Evolutionary conservation across 2,888 invertebrate genomes (phyloP).

Genomic region (Pammene fasciana): DNA sequence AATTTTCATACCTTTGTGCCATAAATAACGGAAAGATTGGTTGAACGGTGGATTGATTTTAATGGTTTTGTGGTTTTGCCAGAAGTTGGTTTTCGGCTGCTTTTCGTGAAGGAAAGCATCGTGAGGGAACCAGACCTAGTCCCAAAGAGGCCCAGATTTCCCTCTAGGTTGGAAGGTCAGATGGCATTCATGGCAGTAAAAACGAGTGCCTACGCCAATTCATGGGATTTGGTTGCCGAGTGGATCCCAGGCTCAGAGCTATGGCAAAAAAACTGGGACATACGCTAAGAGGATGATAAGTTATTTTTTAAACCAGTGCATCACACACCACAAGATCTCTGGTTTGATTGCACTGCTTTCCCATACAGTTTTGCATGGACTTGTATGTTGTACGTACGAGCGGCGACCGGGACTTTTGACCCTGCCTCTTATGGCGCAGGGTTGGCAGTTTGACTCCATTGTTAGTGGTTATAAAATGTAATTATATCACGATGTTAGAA

Average conservation of each 20-base stretch:
- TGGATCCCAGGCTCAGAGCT: too few relatives aligned
- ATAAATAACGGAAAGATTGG: constrained; percentile 16
- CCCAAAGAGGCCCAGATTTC: too few relatives aligned
- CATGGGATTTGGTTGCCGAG: too few relatives aligned
- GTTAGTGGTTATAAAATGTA: not conserved
- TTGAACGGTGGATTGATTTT: not conserved
- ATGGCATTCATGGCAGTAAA: too few relatives aligned
- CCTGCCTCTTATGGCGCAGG: constrained; percentile 45
- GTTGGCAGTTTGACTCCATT: constrained; percentile 5
- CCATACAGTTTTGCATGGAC: constrained; percentile 18
- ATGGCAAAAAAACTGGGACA: too few relatives aligned
- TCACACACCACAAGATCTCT: not conserved
- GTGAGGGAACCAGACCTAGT: too few relatives aligned
- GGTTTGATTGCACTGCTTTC: not conserved
- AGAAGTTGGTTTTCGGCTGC: not conserved
- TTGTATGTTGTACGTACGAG: not conserved
- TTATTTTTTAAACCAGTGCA: too few relatives aligned
- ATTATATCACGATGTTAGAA: not conserved
- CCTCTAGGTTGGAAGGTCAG: too few relatives aligned
- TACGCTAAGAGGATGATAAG: too few relatives aligned
- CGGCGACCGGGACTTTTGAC: constrained; percentile 49
- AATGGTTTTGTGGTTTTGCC: too few relatives aligned
- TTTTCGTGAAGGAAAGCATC: too few relatives aligned
- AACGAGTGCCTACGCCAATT: too few relatives aligned
- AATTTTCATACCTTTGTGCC: constrained; percentile 32